Evolutionary conservation across 2,888 invertebrate genomes (phyloP), one percentile per base, ranked within the genome.

Genomic region (Troilus luridus): DNA sequence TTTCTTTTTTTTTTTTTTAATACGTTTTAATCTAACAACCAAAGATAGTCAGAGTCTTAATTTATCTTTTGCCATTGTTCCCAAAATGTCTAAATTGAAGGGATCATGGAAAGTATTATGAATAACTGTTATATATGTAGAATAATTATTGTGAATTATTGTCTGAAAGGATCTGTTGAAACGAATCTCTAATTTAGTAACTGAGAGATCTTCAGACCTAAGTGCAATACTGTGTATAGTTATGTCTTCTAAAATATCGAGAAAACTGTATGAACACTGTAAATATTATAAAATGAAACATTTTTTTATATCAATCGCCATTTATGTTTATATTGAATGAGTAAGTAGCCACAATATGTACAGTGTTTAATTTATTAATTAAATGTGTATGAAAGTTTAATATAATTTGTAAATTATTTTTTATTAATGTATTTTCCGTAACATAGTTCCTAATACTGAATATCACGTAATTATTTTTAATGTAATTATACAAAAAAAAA

Each of bases 381-480:
- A 91, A 91, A 91, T 92, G 67, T 92, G 91, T 91, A 91, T 91
- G 81, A 91, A 91, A 90, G 64, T 91, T 91, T 90, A 91, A 85
- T 90, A 54, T 81, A 85, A 91, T 91, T 90, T 92, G 92, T 92
- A 92, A 91, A 92, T 92, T 91, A 91, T 92, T 92, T 92, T 92
- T 92, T 92, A 92, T 91, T 89, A 91, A 91, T 89, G 88, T 88
- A 62, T 91, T 92, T 67, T 92, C 92, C 92, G 91, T 92, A 92
- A 92, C 92, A 92, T 92, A 92, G 92, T 92, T 92, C 92, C 92
- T 92, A 92, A 92, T 92, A 91, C 90, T 90, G 91, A 77, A 72
- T 90, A 88, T 90, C 81, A 90, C 90, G 91, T 90, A 90, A 88
- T 89, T 91, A 89, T 91, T 88, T 72, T 91, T 77, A 91, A 89